Base-by-base conservation (phyloP, 2,888 invertebrate species). In the Scotopteryx bipunctaria region DNA sequence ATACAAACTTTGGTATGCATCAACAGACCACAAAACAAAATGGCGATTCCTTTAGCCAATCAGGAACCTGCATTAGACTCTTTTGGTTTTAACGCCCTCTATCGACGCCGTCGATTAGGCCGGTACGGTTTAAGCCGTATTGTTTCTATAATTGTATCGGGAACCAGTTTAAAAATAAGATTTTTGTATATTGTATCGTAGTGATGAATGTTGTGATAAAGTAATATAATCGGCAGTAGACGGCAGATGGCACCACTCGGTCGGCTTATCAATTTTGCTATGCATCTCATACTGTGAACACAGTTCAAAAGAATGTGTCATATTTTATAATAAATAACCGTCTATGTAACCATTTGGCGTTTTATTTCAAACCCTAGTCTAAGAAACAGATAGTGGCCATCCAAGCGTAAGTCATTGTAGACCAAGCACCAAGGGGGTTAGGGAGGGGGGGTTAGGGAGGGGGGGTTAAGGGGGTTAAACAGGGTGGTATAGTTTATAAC, bases 241-340 rank as follows among this genome's bases (percentile, higher is more conserved):
- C 41, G 63, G 71, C 69, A 63, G 69, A 64, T 67, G 70, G 55
- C 68, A 70, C 55, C 69, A 72, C 60, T 60, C 55, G 69, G 54
- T 67, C 57, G 78, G 71, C 64, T 64, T 61, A 73, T 73, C 71
- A 79, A 77, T 81, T 86, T 85, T 81, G 89, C 89, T 86, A 86
- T 84, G 87, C 88, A 82, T 89, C 79, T 86, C 81, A 82, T 83
- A 86, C 81, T 86, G 86, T 86, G 81, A 81, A 86, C 83, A 86
- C 88, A 81, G 87, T 87, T 87, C 85, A 88, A 87, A 86, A 79
- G 88, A 88, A 88, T 88, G 90, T 90, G 90, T 89, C 89, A 90
- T 89, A 90, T 90, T 90, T 90, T 90, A 90, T 90, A 90, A 85
- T 90, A 90, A 90, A 90, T 90, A 90, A 90, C 86, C 89, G 86